Evolutionary conservation across 2,797 vertebrate species (phyloP).

Genomic region (Picus viridis): DNA sequence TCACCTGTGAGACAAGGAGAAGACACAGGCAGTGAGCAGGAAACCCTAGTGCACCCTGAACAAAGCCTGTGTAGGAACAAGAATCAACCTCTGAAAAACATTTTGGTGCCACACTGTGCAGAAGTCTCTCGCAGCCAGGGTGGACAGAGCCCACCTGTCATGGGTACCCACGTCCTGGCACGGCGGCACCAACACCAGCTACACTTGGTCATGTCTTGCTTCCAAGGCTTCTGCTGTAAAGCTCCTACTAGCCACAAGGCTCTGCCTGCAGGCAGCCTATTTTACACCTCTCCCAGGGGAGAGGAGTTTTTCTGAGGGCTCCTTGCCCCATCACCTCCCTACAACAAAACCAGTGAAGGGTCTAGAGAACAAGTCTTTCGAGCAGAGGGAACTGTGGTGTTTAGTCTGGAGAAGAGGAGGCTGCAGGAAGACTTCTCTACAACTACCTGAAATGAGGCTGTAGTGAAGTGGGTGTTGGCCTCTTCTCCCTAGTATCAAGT

Average conservation of each 20-base stretch:
- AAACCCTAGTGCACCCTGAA: not conserved
- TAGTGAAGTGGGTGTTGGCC: no score
- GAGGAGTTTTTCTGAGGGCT: not conserved
- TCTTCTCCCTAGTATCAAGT: no score
- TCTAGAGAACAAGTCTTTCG: no score
- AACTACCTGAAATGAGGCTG: no score
- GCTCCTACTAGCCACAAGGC: not conserved
- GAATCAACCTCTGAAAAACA: not conserved
- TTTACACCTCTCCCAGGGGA: not conserved
- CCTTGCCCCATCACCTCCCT: not conserved
- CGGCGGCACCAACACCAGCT: not conserved
- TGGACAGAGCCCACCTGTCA: slow-evolving; percentile 28
- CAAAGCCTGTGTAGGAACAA: not conserved
- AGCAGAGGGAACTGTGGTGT: no score
- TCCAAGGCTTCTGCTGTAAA: slow-evolving; percentile 35
- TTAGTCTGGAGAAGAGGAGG: no score
- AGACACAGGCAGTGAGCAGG: not conserved
- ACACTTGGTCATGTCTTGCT: slow-evolving; percentile 31
- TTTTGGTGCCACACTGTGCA: not conserved
- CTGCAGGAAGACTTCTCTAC: no score
- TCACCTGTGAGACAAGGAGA: slow-evolving; percentile 83
- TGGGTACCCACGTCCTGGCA: slow-evolving; percentile 14
- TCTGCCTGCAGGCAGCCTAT: not conserved
- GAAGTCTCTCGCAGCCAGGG: not conserved
- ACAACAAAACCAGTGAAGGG: not conserved